phyloP scores from a whole-genome alignment of 2,113 vertebrate genomes.

The Morone saxatilis region DNA sequence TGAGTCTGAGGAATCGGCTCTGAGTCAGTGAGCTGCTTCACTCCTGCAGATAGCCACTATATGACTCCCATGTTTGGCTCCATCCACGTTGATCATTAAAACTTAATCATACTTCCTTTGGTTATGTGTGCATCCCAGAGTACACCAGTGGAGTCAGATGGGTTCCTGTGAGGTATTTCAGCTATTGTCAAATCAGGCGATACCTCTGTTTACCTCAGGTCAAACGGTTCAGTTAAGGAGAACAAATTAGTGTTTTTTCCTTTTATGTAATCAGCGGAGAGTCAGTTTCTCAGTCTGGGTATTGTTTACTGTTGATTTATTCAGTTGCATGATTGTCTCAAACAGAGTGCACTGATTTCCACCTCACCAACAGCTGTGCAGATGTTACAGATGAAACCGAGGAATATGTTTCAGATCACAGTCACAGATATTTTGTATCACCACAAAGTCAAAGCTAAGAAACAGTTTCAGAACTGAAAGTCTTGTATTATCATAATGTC shows the following conservation, averaged over 20 bases:
- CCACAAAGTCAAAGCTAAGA: not conserved
- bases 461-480: not conserved
- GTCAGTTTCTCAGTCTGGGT: slow-evolving; percentile 15
- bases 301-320: not conserved
- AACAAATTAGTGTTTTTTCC: slow-evolving; percentile 34
- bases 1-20: slow-evolving; percentile 3
- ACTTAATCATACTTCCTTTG: not conserved
- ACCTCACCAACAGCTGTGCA: not conserved
- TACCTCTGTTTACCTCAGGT: slow-evolving; percentile 8
- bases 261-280: slow-evolving; percentile 15
- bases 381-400: slow-evolving; percentile 3
- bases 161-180: not conserved
- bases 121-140: not conserved
- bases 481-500: not conserved
- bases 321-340: slow-evolving; percentile 3
- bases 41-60: not conserved
- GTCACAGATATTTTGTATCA: not conserved
- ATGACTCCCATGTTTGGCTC: not conserved
- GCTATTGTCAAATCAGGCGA: slow-evolving; percentile 2
- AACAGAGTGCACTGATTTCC: not conserved
- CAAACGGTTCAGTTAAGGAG: not conserved
- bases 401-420: not conserved
- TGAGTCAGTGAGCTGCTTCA: slow-evolving; percentile 26
- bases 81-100: not conserved
- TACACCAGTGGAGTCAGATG: not conserved